A percentile compares a stretch with the other conserved stretches of the same genome.
phyloP scores from a whole-genome alignment of 2,113 vertebrate species.

The Arothron firmamentum region DNA sequence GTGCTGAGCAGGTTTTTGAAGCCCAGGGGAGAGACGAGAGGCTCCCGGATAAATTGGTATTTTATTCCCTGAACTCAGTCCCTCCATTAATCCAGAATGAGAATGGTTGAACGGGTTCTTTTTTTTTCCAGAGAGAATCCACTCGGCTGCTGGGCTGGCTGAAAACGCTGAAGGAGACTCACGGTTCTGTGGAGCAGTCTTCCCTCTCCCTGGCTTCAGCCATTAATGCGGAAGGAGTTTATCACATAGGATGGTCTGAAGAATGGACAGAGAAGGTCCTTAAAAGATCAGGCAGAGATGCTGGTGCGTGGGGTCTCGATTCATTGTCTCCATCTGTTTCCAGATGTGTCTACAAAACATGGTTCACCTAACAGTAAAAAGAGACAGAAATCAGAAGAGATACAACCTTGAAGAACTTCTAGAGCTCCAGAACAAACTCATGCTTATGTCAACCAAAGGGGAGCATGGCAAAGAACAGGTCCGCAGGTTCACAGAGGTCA shows the following conservation, averaged over 20 bases:
- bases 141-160: slow-evolving; percentile 66
- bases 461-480: slow-evolving; percentile 73
- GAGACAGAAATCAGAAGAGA: slow-evolving; percentile 21
- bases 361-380: slow-evolving; percentile 37
- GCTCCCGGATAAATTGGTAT: slow-evolving; percentile 70
- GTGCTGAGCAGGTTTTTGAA: slow-evolving; percentile 66
- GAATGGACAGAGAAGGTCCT: slow-evolving; percentile 53
- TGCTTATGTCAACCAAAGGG: slow-evolving; percentile 76
- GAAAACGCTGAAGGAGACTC: slow-evolving; percentile 70
- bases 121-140: slow-evolving; percentile 64
- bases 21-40: slow-evolving; percentile 61
- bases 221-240: slow-evolving; percentile 72
- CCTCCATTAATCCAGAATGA: neutral
- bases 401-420: slow-evolving; percentile 68
- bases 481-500: slow-evolving; percentile 74
- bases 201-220: slow-evolving; percentile 71
- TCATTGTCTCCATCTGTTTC: slow-evolving; percentile 17
- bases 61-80: fast-evolving
- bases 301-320: fast-evolving
- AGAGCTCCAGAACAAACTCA: slow-evolving; percentile 79
- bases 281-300: neutral
- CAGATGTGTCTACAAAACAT: slow-evolving; percentile 56
- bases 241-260: slow-evolving; percentile 59
- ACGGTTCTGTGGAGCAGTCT: slow-evolving; percentile 76
- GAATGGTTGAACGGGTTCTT: neutral